phyloP scores from a whole-genome alignment of 2,888 invertebrate genomes.

The Leptopilina drosophilae region DNA sequence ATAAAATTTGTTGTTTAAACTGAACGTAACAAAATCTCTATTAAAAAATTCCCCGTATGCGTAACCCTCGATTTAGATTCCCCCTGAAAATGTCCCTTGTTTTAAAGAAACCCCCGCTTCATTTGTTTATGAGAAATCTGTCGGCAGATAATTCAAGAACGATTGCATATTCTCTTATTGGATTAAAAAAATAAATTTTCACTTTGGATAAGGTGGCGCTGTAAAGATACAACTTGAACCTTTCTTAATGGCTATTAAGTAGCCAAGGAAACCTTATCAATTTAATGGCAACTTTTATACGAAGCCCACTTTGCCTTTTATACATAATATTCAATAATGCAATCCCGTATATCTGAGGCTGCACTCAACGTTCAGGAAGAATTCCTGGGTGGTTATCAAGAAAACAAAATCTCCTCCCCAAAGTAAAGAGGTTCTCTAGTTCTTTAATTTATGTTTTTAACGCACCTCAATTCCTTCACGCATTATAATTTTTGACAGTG shows the following conservation, averaged over 20 bases:
- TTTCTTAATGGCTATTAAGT: constrained; percentile 16
- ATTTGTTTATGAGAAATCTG: not conserved
- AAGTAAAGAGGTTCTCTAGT: constrained; percentile 12
- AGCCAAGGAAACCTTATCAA: constrained; percentile 57
- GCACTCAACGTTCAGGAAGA: constrained; percentile 49
- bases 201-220: not conserved
- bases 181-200: not conserved
- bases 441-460: not conserved
- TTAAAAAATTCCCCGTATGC: no score
- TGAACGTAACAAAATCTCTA: no score
- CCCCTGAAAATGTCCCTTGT: no score
- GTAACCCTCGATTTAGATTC: no score
- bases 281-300: constrained; percentile 65
- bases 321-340: constrained; percentile 30
- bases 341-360: constrained; percentile 28
- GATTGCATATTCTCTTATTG: not conserved
- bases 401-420: not conserved
- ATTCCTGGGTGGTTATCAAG: constrained; percentile 61
- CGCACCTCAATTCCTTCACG: constrained; percentile 1
- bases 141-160: not conserved
- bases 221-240: not conserved
- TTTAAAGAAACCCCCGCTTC: not conserved
- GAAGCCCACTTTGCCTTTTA: constrained; percentile 60
- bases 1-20: no score
- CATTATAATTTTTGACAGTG: constrained; percentile 2